phyloP scores from a whole-genome alignment of 2,888 invertebrate genomes.

The Petrolisthes manimaculis region DNA sequence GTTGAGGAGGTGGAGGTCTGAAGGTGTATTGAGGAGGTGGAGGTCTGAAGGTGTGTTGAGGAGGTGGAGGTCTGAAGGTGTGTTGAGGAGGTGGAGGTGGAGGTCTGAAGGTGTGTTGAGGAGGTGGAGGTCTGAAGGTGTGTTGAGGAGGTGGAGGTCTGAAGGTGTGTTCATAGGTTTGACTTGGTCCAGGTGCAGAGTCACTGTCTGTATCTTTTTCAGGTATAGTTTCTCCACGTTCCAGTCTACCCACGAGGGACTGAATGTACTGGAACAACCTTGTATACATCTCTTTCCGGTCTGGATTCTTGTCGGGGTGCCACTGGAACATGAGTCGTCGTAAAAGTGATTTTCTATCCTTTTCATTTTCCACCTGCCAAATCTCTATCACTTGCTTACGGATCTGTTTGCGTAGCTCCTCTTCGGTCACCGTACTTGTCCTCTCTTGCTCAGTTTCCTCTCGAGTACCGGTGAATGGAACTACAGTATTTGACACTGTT shows the following conservation, averaged over 20 bases:
- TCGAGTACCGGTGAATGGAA: neutral
- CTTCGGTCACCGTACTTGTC: neutral
- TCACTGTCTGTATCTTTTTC: conserved; percentile 11
- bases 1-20: no score
- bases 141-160: neutral
- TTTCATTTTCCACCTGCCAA: conserved; percentile 35
- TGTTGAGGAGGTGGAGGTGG: neutral
- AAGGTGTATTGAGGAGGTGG: no score
- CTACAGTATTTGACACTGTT: neutral
- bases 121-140: conserved; percentile 3
- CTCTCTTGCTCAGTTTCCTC: neutral
- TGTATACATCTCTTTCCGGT: conserved; percentile 22
- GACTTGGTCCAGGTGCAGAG: neutral
- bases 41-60: conserved; percentile 8
- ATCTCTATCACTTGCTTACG: conserved; percentile 28
- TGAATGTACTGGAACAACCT: conserved; percentile 37
- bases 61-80: conserved; percentile 11
- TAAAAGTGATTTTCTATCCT: conserved; percentile 13
- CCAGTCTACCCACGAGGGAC: conserved; percentile 30
- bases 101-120: conserved; percentile 8
- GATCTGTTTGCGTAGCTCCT: neutral
- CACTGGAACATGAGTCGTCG: conserved; percentile 39
- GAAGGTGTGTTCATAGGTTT: neutral
- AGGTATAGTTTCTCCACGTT: conserved; percentile 29
- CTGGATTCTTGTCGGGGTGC: conserved; percentile 48